Evolutionary conservation across 2,113 vertebrate species (phyloP), one percentile per base, ranked within the genome.

Genomic region (Illadopsis cleaveri): DNA sequence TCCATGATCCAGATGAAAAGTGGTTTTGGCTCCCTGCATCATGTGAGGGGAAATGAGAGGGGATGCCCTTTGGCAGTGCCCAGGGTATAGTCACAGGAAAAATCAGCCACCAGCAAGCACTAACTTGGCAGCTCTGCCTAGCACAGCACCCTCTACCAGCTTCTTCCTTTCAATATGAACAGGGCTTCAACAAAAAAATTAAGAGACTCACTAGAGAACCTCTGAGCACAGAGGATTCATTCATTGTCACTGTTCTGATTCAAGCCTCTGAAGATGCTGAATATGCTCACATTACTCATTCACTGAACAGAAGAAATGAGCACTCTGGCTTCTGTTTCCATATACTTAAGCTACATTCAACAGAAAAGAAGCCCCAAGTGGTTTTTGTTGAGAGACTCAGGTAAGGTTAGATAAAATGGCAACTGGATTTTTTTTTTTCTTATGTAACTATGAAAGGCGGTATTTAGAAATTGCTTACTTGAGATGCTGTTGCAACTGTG

Each of bases 91-190:
- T 44, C 76, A 47, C 30, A 56, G 62, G 45, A 72, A 27, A 61
- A 86, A 73, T 27, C 28, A 48, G 54, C 19, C 4, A 5, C 16
- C n/a, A 78, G n/a, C 12, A 78, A 88, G 15, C 16, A 12, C 16
- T 51, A 3, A 2, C 44, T 28, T 13, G 0, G 0, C n/a, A 56
- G 20, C 28, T 84, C 33, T 5, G 3, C 25, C 40, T 40, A 83
- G 27, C 33, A 40, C 50, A 56, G 15, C 21, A 61, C 18, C 7
- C 14, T 30, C 16, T 40, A 75, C 33, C 44, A 19, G 16, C 12
- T 78, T 47, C 60, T 70, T 73, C 40, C n/a, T 84, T 86, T 84
- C 78, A 50, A 12, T 7, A 10, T 16, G 19, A 93, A 69, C 45
- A 48, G 8, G 13, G 1, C 25, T 69, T 53, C 27, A 72, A 24